Conservation (phyloP, 2,797 vertebrate species). For the Ptychobarbus kaznakovi region DNA sequence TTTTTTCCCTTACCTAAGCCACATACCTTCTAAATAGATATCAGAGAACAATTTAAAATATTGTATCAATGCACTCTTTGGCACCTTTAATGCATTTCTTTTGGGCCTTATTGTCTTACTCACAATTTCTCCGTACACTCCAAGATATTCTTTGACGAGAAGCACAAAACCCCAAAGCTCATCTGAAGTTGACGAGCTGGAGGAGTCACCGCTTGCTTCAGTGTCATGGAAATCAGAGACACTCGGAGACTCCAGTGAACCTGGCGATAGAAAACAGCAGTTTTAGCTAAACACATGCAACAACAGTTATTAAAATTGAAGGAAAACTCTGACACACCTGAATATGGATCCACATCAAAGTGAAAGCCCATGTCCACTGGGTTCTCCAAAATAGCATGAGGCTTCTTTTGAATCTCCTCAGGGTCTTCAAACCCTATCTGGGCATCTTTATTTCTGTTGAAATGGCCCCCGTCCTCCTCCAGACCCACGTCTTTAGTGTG, state of each 20-base stretch:
- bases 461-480: conserved; percentile 74
- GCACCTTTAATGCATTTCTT: no score
- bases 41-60: no score
- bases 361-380: conserved; percentile 69
- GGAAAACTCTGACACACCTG: conserved; percentile 70
- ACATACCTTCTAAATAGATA: no score
- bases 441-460: conserved; percentile 78
- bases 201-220: conserved; percentile 63
- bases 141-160: conserved; percentile 66
- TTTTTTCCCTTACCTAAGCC: no score
- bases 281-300: background rate
- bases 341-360: conserved; percentile 68
- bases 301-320: background rate
- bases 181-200: conserved; percentile 62
- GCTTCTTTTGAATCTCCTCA: conserved; percentile 72
- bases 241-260: conserved; percentile 66
- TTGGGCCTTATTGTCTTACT: conserved; percentile 65
- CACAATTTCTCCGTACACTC: conserved; percentile 75
- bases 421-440: conserved; percentile 64
- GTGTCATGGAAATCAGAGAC: conserved; percentile 65
- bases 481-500: conserved; percentile 63
- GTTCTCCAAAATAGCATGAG: conserved; percentile 73
- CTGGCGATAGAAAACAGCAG: conserved; percentile 57
- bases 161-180: conserved; percentile 64
- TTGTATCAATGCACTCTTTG: no score